Evolutionary conservation across 2,888 invertebrate genomes (phyloP).

Genomic region (Drosophila lutescens): DNA sequence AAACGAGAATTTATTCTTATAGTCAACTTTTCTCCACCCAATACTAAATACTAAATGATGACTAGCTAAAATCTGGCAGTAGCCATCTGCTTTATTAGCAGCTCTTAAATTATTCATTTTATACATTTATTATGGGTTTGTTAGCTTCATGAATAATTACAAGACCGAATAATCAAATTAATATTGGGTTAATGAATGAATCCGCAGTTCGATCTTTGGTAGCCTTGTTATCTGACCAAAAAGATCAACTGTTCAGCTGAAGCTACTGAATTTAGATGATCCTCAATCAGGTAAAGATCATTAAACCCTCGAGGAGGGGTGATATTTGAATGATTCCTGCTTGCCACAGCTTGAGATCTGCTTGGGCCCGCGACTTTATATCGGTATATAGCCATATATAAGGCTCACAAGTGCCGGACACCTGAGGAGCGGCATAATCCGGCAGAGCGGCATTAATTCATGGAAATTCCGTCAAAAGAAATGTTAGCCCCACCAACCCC

Average conservation of each 20-base stretch:
- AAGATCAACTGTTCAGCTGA: not conserved
- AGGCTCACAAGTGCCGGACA: constrained; percentile 51
- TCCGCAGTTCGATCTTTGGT: constrained; percentile 2
- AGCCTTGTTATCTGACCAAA: constrained; percentile 1
- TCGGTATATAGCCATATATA: constrained; percentile 38
- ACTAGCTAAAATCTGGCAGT: not conserved
- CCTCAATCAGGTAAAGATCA: constrained; percentile 17
- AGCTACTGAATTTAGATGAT: constrained; percentile 31
- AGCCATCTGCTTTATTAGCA: not conserved
- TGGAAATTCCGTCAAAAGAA: constrained; percentile 80
- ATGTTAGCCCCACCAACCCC: constrained; percentile 47
- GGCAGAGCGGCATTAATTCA: constrained; percentile 72
- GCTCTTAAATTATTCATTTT: constrained; percentile 19
- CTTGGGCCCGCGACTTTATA: constrained; percentile 20
- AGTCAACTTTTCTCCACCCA: not conserved
- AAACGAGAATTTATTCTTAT: not conserved
- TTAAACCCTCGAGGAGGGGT: not conserved
- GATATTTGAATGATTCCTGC: constrained; percentile 37
- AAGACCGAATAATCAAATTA: constrained; percentile 27
- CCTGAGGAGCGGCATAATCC: constrained; percentile 67
- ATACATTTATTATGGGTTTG: constrained; percentile 14
- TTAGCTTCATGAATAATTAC: constrained; percentile 31
- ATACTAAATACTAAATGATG: not conserved
- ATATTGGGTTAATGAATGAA: constrained; percentile 33
- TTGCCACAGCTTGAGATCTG: constrained; percentile 78